Percentiles rank a stretch among this genome's conserved stretches.
Evolutionary conservation across 53 echinoderm and acorn worm genomes (phyloP).

Genomic region (Glandiceps talaboti): DNA sequence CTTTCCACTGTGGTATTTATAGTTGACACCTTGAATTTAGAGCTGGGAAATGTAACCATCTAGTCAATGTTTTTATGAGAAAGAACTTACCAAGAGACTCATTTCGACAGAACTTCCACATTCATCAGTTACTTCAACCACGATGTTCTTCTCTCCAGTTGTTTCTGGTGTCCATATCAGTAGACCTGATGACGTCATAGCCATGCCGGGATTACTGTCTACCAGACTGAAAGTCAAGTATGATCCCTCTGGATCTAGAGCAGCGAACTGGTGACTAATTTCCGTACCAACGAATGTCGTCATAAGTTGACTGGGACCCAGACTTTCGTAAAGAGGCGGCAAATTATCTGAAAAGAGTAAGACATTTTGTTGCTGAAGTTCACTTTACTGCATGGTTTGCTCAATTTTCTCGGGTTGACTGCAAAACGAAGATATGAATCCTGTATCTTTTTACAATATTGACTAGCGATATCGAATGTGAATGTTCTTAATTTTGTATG

Average conservation of each 20-base stretch:
- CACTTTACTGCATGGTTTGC: too few species aligned
- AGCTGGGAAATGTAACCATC: too few species aligned
- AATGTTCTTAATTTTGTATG: too few species aligned
- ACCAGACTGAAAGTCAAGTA: conserved; percentile 5
- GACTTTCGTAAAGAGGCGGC: conserved; percentile 12
- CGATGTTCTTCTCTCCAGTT: conserved; percentile 33
- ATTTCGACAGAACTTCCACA: conserved; percentile 12
- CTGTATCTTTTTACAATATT: too few species aligned
- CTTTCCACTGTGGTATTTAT: too few species aligned
- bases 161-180: conserved; percentile 28
- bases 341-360: conserved; percentile 36
- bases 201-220: conserved; percentile 1
- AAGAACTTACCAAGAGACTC: neutral
- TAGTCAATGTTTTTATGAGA: too few species aligned
- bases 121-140: conserved; percentile 33
- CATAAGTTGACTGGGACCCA: conserved; percentile 4
- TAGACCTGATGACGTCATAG: conserved; percentile 9
- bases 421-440: too few species aligned
- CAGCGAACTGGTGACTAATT: conserved; percentile 26
- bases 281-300: conserved; percentile 21
- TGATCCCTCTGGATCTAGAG: conserved; percentile 29
- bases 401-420: too few species aligned
- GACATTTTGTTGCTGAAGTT: too few species aligned
- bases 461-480: too few species aligned
- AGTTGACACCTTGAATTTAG: conserved; percentile 18